phyloP scores from a whole-genome alignment of 2,113 vertebrate genomes.

The Rhadina sibilatrix region DNA sequence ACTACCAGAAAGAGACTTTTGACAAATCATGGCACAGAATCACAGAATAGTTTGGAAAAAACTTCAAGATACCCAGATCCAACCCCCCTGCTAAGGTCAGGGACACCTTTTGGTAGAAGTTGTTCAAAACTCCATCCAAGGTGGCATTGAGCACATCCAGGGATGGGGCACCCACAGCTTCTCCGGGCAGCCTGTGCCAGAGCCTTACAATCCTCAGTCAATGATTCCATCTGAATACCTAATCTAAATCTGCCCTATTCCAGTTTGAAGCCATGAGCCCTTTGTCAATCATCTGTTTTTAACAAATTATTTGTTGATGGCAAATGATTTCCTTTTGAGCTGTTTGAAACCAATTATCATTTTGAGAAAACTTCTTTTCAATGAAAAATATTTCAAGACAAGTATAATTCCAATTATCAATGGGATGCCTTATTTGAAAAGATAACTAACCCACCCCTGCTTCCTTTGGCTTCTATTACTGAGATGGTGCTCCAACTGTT shows the following conservation, averaged over 20 bases:
- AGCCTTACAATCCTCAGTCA: neutral
- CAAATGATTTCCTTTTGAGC: neutral
- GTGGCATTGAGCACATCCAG: neutral
- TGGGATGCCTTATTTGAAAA: neutral
- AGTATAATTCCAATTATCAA: slow-evolving; percentile 11
- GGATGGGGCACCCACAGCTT: neutral
- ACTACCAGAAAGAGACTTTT: neutral
- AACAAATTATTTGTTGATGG: neutral
- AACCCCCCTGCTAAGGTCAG: neutral
- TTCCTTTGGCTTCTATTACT: neutral
- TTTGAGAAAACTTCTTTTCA: neutral
- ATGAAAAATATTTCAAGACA: neutral
- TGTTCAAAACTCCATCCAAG: neutral
- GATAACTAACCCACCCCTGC: neutral
- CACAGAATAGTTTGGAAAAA: neutral
- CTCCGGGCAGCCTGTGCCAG: neutral
- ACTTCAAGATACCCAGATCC: neutral
- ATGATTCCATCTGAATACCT: neutral
- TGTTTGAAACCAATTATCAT: slow-evolving; percentile 3
- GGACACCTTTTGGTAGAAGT: neutral
- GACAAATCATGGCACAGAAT: neutral
- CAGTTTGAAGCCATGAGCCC: neutral
- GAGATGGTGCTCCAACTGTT: neutral
- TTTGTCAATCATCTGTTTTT: neutral
- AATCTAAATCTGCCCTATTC: neutral